These are phyloP conservation scores for Drosophila burlai DNA, from an alignment of 1,140 invertebrate genomes.

Conservation along the genomic window DNA sequence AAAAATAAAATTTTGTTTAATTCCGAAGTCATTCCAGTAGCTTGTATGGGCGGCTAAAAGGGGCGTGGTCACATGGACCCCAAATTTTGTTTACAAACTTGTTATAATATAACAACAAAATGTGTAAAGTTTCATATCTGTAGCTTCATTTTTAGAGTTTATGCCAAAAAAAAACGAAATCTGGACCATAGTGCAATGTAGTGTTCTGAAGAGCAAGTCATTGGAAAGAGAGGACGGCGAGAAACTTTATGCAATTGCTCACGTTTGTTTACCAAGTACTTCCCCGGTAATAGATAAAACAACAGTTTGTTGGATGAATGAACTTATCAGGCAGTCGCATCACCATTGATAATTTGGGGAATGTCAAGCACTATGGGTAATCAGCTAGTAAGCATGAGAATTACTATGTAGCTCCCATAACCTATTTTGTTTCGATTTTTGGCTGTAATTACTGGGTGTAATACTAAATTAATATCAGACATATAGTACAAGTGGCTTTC, in stretches of 20 bases:
- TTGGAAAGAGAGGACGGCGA: constrained; percentile 12
- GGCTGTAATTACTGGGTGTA: not conserved
- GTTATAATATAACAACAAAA: no score
- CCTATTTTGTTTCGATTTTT: not conserved
- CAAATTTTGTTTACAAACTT: no score
- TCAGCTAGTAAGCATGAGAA: not conserved
- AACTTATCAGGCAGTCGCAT: constrained; percentile 27
- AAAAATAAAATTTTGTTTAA: no score
- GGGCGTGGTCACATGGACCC: no score
- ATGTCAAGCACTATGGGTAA: not conserved
- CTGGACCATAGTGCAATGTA: no score
- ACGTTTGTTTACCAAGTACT: constrained; percentile 30
- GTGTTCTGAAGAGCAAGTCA: not conserved
- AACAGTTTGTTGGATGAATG: constrained; percentile 14
- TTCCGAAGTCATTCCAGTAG: no score
- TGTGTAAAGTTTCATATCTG: no score
- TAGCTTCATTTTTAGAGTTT: no score
- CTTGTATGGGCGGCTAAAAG: no score
- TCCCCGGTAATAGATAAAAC: constrained; percentile 16
- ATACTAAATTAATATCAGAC: not conserved
- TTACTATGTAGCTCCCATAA: not conserved
- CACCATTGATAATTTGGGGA: constrained; percentile 29
- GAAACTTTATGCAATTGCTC: constrained; percentile 30
- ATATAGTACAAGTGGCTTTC: not conserved
- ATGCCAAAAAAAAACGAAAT: no score